Evolutionary conservation across 2,113 vertebrate genomes (phyloP), one percentile per base, ranked within the genome.

Genomic region (Tupaia chinensis): DNA sequence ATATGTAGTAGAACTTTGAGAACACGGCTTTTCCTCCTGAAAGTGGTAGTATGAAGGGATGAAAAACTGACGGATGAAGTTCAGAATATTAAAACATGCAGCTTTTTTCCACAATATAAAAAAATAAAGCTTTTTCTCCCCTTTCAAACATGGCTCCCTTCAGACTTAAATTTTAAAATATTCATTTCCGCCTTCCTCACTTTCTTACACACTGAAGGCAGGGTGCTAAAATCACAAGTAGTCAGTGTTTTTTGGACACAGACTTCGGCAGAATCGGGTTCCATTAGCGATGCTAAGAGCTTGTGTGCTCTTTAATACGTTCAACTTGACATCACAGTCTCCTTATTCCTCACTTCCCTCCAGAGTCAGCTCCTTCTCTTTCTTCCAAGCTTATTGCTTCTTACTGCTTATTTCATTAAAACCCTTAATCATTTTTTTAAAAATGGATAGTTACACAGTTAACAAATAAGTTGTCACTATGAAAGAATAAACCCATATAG

Each of bases 281-380:
- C 70, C n/a, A 78, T 76, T 69, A 73, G 27, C 29, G 73, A 61
- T 86, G 76, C 86, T 53, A 19, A 54, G 25, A 11, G 12, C 22
- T 79, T 7, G 0, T 84, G 25, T 88, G 61, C 11, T 87, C 91
- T 60, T 63, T 70, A 84, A 92, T 14, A 27, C 63, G 92, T 91
- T 86, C 79, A 81, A 32, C 25, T 87, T 92, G 63, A 78, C 89
- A 92, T 54, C 56, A 95, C 70, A 88, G 93, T 92, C 29, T 84
- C n/a, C n/a, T 65, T 63, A 81, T 82, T 68, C 85, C 58, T 94
- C 63, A 66, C 58, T 79, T 77, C 17, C 5, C 60, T 93, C 56
- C n/a, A 72, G 63, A 88, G 8, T 58, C 70, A 17, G 20, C 17
- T 68, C 29, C 54, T 44, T 44, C 13, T 88, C 66, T 85, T 16